These are phyloP conservation scores for Takifugu ocellatus DNA, from an alignment of 2,797 vertebrate genomes.

Conservation along the genomic window DNA sequence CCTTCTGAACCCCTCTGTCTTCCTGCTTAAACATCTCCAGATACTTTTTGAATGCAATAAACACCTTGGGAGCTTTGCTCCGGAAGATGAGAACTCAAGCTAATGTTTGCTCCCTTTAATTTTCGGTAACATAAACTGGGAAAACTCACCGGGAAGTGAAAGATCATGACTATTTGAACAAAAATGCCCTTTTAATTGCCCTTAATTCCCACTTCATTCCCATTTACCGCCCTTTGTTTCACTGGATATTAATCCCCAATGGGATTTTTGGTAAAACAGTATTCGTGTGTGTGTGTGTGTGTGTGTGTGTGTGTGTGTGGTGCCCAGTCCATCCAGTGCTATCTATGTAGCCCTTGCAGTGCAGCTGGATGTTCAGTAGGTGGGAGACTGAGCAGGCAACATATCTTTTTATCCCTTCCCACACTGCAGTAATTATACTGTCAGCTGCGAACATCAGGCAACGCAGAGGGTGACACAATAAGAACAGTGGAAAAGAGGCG, in stretches of 20 bases:
- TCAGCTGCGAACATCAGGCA: slow-evolving; percentile 75
- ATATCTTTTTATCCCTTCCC: slow-evolving; percentile 79
- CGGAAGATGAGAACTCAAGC: too few species aligned
- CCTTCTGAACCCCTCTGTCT: slow-evolving; percentile 56
- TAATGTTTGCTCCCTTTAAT: not conserved
- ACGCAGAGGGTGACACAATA: slow-evolving; percentile 69
- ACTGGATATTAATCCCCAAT: too few species aligned
- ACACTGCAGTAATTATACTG: slow-evolving; percentile 86
- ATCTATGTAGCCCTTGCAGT: slow-evolving; percentile 24
- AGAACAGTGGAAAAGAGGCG: slow-evolving; percentile 77
- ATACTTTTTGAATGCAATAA: not conserved
- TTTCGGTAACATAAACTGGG: not conserved
- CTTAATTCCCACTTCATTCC: too few species aligned
- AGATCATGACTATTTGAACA: too few species aligned
- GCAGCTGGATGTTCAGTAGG: slow-evolving; percentile 85
- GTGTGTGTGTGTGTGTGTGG: too few species aligned
- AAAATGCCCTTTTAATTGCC: too few species aligned
- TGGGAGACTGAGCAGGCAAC: slow-evolving; percentile 74
- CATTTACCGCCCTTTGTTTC: too few species aligned
- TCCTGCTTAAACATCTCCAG: slow-evolving; percentile 6
- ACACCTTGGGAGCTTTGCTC: not conserved
- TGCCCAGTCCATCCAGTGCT: slow-evolving; percentile 5
- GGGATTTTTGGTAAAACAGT: too few species aligned
- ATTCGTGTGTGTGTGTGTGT: too few species aligned
- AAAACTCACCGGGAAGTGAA: too few species aligned